These are phyloP conservation scores for Poeciliopsis infans DNA, from an alignment of 2,797 vertebrate genomes.

Conservation along the genomic window DNA sequence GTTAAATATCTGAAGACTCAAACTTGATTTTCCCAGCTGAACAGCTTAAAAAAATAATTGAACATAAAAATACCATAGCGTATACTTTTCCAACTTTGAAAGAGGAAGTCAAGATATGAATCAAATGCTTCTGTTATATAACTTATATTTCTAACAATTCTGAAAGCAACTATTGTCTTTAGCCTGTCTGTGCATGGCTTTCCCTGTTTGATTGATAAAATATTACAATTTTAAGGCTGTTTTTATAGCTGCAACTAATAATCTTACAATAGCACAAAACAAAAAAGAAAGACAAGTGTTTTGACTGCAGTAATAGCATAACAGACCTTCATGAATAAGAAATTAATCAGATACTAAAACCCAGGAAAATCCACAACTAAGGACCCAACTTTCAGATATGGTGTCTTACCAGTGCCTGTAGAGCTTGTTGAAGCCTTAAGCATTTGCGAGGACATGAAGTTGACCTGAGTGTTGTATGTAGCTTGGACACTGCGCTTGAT, in stretches of 20 bases:
- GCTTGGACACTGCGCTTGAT: slow-evolving; percentile 95
- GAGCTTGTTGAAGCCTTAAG: slow-evolving; percentile 88
- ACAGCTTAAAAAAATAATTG: neutral
- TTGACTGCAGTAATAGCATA: neutral
- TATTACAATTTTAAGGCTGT: neutral
- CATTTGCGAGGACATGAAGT: slow-evolving; percentile 97
- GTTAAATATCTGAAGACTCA: neutral
- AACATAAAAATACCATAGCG: neutral
- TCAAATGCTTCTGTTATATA: neutral
- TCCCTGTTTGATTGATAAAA: neutral
- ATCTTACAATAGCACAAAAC: neutral
- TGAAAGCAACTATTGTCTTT: neutral
- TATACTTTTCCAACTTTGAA: neutral
- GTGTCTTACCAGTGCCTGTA: slow-evolving; percentile 84
- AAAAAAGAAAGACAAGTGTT: neutral
- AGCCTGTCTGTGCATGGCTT: neutral
- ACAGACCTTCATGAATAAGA: neutral
- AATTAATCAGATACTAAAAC: neutral
- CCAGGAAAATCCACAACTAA: neutral
- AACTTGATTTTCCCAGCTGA: neutral
- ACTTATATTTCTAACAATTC: neutral
- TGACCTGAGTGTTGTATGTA: slow-evolving; percentile 97
- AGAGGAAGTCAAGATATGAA: neutral
- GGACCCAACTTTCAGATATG: neutral
- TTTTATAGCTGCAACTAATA: neutral